Base-by-base conservation (phyloP, 2,113 vertebrate species). In the Balaenoptera acutorostrata region DNA sequence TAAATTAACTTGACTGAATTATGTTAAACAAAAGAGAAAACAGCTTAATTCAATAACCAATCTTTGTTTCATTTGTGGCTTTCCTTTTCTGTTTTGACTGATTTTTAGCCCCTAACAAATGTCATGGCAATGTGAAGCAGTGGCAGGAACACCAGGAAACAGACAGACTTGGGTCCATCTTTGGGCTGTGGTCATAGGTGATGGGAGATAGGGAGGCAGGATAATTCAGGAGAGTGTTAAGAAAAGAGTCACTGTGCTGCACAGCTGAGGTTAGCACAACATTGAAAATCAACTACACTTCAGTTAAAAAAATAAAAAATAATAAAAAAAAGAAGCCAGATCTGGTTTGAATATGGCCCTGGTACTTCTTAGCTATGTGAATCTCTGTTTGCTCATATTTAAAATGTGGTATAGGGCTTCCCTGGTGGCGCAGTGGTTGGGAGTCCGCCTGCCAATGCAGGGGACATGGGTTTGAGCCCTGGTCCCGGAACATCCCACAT, bases 1-100 rank as follows among this genome's bases (percentile, higher is more conserved):
- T 88, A 80, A 83, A 93, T 97, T 64, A 93, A n/a, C 29, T 95
- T 91, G 69, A 95, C 59, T 77, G 55, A 91, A 93, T 93, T 91
- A 74, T 71, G 41, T 82, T 93, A 33, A 55, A 55, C 77, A n/a
- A 92, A 29, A 57, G 18, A 41, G 18, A 93, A 93, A 92, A 85
- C 29, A 72, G 71, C 69, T 88, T 96, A 97, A 97, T 88, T 93
- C 64, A 63, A 91, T 91, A 85, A 74, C 25, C 77, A 95, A 57
- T 36, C 13, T 88, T 90, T 82, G 75, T 91, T 84, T 61, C 88
- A 44, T 92, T 69, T 88, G 57, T 93, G 36, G 46, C 78, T 91
- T 94, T 96, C 55, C 80, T 84, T 85, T 90, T 93, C 44, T 61
- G n/a, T 82, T 72, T 41, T 85, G 57, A 82, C 80, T 87, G 41